phyloP scores from a whole-genome alignment of 2,797 vertebrate species.

The Alectoris magna region DNA sequence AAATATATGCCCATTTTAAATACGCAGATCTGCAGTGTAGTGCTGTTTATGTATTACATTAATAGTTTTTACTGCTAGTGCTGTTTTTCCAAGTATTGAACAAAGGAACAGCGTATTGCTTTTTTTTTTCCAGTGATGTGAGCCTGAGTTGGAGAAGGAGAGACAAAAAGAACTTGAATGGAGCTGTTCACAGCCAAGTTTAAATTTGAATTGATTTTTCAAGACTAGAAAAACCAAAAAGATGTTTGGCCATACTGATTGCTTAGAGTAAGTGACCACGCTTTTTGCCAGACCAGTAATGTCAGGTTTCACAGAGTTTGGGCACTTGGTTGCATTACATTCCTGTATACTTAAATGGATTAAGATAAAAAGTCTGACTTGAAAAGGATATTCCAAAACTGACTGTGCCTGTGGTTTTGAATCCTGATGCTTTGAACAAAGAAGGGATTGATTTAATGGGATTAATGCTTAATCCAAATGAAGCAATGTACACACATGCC shows the following conservation, averaged over 20 bases:
- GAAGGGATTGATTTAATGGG: conserved; percentile 61
- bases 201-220: conserved; percentile 12
- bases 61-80: background rate
- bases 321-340: conserved; percentile 20
- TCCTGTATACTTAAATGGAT: conserved; percentile 61
- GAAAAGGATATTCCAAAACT: conserved; percentile 64
- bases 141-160: background rate
- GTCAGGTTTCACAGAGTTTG: background rate
- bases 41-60: fast-evolving
- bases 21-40: background rate
- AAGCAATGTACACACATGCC: conserved; percentile 52
- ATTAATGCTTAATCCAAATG: conserved; percentile 56
- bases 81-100: background rate
- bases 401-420: conserved; percentile 61
- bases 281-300: conserved; percentile 5
- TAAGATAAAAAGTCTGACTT: conserved; percentile 66
- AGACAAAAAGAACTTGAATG: background rate
- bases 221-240: background rate
- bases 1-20: background rate
- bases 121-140: background rate
- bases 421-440: conserved; percentile 70
- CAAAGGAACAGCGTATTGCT: fast-evolving
- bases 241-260: background rate
- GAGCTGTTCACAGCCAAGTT: background rate
- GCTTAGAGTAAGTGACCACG: background rate